Percentiles rank a stretch among this genome's conserved stretches.
These are phyloP conservation scores for Furnarius figulus DNA, from an alignment of 2,113 vertebrate species.

Conservation along the genomic window DNA sequence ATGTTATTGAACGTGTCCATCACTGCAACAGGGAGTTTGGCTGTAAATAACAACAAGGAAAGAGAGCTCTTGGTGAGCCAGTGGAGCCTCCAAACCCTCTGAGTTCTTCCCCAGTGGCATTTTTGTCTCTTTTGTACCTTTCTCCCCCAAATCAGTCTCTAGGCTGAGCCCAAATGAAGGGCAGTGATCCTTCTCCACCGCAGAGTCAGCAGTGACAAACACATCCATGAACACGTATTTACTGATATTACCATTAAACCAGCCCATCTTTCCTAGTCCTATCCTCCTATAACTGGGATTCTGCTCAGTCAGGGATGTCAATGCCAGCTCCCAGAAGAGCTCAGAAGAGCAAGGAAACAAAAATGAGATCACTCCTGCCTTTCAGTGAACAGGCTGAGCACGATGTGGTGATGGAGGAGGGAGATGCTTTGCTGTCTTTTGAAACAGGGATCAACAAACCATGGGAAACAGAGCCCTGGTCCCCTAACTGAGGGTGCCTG, in stretches of 20 bases:
- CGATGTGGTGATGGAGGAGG: background rate
- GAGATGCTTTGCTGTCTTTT: background rate
- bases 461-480: background rate
- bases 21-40: background rate
- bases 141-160: background rate
- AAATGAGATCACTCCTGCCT: background rate
- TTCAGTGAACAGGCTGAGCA: background rate
- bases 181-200: background rate
- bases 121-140: background rate
- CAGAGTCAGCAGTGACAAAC: background rate
- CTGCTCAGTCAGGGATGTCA: background rate
- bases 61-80: background rate
- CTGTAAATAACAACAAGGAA: background rate
- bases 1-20: background rate
- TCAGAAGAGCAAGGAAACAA: background rate
- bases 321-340: background rate
- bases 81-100: fast-evolving
- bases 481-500: fast-evolving
- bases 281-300: background rate
- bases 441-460: background rate
- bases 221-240: background rate
- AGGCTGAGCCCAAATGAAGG: background rate
- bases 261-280: background rate
- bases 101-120: background rate
- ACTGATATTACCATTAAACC: background rate